Evolutionary conservation across 2,888 invertebrate genomes (phyloP).

Genomic region (Ochropleura plecta): DNA sequence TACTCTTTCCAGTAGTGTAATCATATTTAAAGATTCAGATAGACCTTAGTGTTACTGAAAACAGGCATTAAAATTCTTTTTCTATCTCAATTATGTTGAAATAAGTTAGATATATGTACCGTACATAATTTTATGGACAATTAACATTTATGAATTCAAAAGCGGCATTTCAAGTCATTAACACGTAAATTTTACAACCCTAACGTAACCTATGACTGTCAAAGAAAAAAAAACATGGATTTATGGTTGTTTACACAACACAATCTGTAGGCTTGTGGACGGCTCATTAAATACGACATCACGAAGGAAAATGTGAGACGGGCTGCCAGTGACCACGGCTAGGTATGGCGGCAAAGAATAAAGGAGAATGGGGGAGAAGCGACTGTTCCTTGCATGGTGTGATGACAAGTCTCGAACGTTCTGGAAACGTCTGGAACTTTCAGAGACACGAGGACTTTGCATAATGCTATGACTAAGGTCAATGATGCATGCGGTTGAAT

Average conservation of each 20-base stretch:
- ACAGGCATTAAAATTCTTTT: no score
- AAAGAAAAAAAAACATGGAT: constrained; percentile 70
- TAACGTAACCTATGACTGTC: constrained; percentile 64
- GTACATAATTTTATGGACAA: constrained; percentile 2
- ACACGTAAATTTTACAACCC: constrained; percentile 64
- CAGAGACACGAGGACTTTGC: background rate
- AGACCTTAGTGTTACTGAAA: no score
- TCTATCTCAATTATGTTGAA: background rate
- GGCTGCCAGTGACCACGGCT: constrained; percentile 67
- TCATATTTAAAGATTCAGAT: no score
- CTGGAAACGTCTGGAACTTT: background rate
- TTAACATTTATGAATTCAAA: constrained; percentile 48
- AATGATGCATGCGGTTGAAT: background rate
- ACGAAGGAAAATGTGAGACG: constrained; percentile 75
- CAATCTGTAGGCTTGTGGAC: constrained; percentile 70
- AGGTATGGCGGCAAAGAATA: constrained; percentile 68
- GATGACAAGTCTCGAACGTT: constrained; percentile 2
- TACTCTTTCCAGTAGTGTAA: no score
- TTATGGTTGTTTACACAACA: constrained; percentile 77
- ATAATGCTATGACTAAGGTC: constrained; percentile 2
- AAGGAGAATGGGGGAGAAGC: constrained; percentile 27
- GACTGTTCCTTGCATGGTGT: background rate
- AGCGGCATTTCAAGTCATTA: constrained; percentile 59
- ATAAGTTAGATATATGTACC: background rate
- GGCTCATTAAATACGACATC: constrained; percentile 85